Conservation (phyloP, 2,113 vertebrate species). For the Chiloscyllium plagiosum region DNA sequence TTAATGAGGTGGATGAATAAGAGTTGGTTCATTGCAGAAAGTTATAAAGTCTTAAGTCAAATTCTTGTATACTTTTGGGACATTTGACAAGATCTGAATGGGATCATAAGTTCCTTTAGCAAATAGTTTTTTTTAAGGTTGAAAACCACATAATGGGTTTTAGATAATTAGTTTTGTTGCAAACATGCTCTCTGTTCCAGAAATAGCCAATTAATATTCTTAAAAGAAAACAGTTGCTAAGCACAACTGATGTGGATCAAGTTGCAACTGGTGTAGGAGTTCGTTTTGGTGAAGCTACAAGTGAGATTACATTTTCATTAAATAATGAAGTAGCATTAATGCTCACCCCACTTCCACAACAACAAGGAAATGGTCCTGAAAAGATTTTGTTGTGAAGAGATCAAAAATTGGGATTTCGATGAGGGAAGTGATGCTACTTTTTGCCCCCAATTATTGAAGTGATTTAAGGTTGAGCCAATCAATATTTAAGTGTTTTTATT, state of each 20-base stretch:
- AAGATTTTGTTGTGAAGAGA: not conserved
- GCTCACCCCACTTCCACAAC: not conserved
- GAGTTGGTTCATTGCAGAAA: not conserved
- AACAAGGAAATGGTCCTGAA: not conserved
- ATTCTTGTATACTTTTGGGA: not conserved
- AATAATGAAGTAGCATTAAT: not conserved
- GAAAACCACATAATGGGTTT: not conserved
- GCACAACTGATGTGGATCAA: not conserved
- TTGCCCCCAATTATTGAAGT: not conserved
- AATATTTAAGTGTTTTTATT: not conserved
- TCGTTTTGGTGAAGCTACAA: not conserved
- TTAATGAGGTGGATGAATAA: not conserved
- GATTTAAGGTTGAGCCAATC: not conserved
- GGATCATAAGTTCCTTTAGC: not conserved
- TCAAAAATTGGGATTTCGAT: not conserved
- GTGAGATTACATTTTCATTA: not conserved
- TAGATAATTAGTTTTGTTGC: not conserved
- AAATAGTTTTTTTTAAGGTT: not conserved
- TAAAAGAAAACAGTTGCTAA: not conserved
- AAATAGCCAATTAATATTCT: not conserved
- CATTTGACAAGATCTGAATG: not conserved
- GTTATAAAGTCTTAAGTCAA: not conserved
- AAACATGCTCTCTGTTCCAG: not conserved
- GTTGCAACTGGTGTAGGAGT: not conserved
- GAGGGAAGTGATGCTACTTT: no score